Evolutionary conservation across 2,888 invertebrate genomes (phyloP).

Genomic region (Parapristionchus giblindavisi): DNA sequence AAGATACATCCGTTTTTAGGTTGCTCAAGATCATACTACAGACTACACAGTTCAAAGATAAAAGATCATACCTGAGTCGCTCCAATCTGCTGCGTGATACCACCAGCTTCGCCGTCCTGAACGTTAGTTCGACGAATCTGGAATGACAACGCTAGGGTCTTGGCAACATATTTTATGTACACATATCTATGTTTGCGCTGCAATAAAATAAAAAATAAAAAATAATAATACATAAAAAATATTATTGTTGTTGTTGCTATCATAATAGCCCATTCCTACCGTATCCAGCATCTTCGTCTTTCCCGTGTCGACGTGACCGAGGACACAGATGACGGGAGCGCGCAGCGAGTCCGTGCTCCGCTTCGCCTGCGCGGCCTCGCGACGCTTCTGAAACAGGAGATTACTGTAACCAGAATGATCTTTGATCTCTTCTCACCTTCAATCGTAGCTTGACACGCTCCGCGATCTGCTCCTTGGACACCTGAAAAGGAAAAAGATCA

Average conservation of each 20-base stretch:
- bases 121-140: slow-evolving; percentile 74
- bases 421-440: too few species aligned
- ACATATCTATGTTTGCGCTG: too few species aligned
- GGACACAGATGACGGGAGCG: slow-evolving; percentile 95
- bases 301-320: slow-evolving; percentile 99
- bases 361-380: slow-evolving; percentile 79
- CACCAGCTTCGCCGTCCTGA: slow-evolving; percentile 86
- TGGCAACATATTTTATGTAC: too few species aligned
- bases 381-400: slow-evolving; percentile 76
- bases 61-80: slow-evolving; percentile 77
- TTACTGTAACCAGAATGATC: too few species aligned
- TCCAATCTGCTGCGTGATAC: slow-evolving; percentile 99
- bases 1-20: not conserved
- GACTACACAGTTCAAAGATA: too few species aligned
- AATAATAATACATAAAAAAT: too few species aligned
- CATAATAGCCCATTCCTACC: slow-evolving; percentile 65
- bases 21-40: too few species aligned
- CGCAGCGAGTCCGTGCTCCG: slow-evolving; percentile 79
- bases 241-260: too few species aligned
- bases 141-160: too few species aligned
- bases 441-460: slow-evolving; percentile 81
- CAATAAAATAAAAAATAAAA: too few species aligned
- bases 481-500: too few species aligned
- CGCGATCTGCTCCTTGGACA: slow-evolving; percentile 81
- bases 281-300: slow-evolving; percentile 99